Conservation (phyloP, 2,113 vertebrate species). For the Pseudorhombus dupliciocellatus region DNA sequence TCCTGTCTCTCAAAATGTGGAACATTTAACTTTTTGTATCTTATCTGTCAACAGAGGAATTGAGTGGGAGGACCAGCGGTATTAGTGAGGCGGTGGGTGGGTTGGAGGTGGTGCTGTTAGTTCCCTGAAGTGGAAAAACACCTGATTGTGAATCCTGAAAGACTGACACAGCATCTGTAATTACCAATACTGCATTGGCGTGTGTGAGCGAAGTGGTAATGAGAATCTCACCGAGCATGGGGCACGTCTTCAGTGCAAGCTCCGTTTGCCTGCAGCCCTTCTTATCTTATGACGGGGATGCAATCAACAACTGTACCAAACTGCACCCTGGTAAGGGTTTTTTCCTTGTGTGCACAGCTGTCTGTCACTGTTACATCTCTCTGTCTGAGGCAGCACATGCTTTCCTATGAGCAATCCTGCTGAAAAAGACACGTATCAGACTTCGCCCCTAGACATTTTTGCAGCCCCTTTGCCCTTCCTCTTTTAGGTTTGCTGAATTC, state of each 20-base stretch:
- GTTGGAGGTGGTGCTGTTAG: slow-evolving; percentile 20
- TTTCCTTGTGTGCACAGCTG: background rate
- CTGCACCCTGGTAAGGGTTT: slow-evolving; percentile 26
- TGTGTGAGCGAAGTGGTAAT: slow-evolving; percentile 52
- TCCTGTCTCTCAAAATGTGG: background rate
- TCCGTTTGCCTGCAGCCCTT: slow-evolving; percentile 60
- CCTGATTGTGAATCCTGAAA: slow-evolving; percentile 61
- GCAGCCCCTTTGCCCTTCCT: background rate
- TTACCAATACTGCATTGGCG: slow-evolving; percentile 52
- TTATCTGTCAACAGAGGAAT: slow-evolving; percentile 65
- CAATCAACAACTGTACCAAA: slow-evolving; percentile 52
- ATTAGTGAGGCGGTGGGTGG: slow-evolving; percentile 22
- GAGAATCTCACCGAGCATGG: slow-evolving; percentile 59
- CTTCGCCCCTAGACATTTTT: background rate
- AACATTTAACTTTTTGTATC: too few species aligned
- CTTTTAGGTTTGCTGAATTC: slow-evolving; percentile 7
- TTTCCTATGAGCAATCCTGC: background rate
- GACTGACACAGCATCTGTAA: slow-evolving; percentile 54
- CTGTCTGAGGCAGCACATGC: background rate
- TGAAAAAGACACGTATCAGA: background rate
- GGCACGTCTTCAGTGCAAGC: slow-evolving; percentile 47
- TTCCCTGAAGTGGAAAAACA: slow-evolving; percentile 54
- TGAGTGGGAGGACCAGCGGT: slow-evolving; percentile 25
- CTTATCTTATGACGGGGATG: slow-evolving; percentile 60
- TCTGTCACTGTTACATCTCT: background rate